phyloP scores from a whole-genome alignment of 2,797 vertebrate genomes.

The Pipistrellus nathusii region DNA sequence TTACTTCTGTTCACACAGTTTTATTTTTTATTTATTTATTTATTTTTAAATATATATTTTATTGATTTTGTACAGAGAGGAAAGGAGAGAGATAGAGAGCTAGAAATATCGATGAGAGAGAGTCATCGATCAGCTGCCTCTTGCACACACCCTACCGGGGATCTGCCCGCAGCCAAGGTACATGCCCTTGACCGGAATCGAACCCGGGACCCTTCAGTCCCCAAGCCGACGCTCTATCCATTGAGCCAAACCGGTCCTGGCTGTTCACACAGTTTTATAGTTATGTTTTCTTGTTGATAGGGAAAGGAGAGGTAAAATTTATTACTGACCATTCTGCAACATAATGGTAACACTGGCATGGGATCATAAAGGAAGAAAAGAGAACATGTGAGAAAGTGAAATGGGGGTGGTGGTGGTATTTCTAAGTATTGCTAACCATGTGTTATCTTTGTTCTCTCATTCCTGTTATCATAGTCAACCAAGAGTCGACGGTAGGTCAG shows the following conservation, averaged over 20 bases:
- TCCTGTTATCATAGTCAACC: background rate
- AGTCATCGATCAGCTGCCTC: no score
- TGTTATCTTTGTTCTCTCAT: background rate
- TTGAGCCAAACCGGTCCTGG: no score
- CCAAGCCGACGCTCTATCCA: no score
- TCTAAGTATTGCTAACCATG: background rate
- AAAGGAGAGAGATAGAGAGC: no score
- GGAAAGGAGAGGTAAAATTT: background rate
- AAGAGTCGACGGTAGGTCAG: background rate
- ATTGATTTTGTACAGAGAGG: no score
- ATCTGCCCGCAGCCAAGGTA: no score
- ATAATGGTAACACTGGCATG: background rate
- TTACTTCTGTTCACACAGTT: background rate
- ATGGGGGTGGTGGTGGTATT: background rate
- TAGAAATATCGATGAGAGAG: no score
- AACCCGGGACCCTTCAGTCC: no score
- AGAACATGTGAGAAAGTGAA: background rate
- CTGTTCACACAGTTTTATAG: background rate
- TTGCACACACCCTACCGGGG: no score
- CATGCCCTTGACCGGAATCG: no score
- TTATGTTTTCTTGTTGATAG: background rate
- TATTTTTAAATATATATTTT: no score
- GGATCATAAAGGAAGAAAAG: background rate
- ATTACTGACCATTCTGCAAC: background rate
- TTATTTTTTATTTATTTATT: no score